phyloP scores from a whole-genome alignment of 2,113 vertebrate species.

The Tachysurus fulvidraco region DNA sequence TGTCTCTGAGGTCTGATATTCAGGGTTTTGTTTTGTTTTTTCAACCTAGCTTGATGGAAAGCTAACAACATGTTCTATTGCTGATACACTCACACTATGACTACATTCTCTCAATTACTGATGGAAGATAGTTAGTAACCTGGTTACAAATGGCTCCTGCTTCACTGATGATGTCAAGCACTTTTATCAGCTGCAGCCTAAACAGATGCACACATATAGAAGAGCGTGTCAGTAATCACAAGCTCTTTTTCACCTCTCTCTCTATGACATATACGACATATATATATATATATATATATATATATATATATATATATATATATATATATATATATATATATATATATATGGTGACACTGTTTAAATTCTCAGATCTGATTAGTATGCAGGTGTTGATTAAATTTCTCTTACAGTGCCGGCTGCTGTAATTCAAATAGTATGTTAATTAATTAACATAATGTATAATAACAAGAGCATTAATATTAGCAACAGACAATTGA shows the following conservation, averaged over 20 bases:
- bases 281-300: neutral
- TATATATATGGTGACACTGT: neutral
- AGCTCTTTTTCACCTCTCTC: neutral
- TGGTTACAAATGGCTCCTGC: constrained; percentile 74
- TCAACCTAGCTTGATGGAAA: constrained; percentile 74
- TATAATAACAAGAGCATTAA: neutral
- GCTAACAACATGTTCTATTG: constrained; percentile 74
- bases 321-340: too few species aligned
- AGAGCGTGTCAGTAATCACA: constrained; percentile 53
- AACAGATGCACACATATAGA: constrained; percentile 55
- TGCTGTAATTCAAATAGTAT: neutral
- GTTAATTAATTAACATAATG: too few species aligned
- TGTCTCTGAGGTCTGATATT: constrained; percentile 72
- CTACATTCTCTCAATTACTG: constrained; percentile 73
- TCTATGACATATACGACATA: too few species aligned
- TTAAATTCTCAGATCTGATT: neutral
- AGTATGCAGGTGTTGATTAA: neutral
- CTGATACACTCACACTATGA: constrained; percentile 75
- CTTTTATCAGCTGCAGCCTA: constrained; percentile 70
- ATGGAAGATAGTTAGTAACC: constrained; percentile 76
- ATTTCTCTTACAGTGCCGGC: neutral
- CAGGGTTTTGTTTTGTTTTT: constrained; percentile 62
- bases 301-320: too few species aligned
- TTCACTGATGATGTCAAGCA: constrained; percentile 75
- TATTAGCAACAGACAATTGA: neutral